These are phyloP conservation scores for Buathra laborator DNA, from an alignment of 2,888 invertebrate species.

Conservation along the genomic window DNA sequence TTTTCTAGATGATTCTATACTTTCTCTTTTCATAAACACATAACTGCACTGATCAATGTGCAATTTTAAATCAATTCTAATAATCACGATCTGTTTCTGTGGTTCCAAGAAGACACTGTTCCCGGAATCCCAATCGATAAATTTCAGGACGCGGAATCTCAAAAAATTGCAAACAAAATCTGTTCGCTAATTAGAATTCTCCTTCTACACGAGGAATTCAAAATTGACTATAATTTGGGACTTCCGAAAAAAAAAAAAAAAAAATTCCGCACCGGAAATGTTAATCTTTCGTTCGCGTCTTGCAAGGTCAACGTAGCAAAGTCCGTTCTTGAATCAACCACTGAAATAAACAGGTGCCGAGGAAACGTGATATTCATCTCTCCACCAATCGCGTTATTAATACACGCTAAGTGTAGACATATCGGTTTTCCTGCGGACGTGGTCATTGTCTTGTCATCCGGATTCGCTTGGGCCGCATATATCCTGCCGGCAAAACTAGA, in stretches of 20 bases:
- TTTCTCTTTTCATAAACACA: too few relatives aligned
- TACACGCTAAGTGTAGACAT: conserved; percentile 4
- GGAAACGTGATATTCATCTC: conserved; percentile 12
- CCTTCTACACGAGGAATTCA: too few relatives aligned
- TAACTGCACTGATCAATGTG: too few relatives aligned
- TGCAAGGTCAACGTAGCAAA: background rate
- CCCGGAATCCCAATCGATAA: too few relatives aligned
- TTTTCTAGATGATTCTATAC: too few relatives aligned
- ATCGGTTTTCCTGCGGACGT: conserved; percentile 68
- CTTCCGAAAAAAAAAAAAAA: background rate
- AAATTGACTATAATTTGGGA: too few relatives aligned
- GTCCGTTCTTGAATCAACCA: background rate
- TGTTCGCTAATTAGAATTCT: too few relatives aligned
- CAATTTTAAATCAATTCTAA: too few relatives aligned
- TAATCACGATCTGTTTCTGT: too few relatives aligned
- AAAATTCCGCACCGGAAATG: background rate
- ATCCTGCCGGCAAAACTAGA: conserved; percentile 3
- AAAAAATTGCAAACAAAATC: too few relatives aligned
- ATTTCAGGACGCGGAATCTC: too few relatives aligned
- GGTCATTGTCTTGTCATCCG: conserved; percentile 74
- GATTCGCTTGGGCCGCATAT: conserved; percentile 8
- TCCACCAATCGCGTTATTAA: background rate
- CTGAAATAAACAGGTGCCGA: conserved; percentile 12
- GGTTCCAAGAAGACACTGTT: too few relatives aligned
- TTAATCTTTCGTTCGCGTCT: background rate